Evolutionary conservation across 2,888 invertebrate genomes (phyloP), one percentile per base, ranked within the genome.

Genomic region (Ashinkailepas kermadecensis): DNA sequence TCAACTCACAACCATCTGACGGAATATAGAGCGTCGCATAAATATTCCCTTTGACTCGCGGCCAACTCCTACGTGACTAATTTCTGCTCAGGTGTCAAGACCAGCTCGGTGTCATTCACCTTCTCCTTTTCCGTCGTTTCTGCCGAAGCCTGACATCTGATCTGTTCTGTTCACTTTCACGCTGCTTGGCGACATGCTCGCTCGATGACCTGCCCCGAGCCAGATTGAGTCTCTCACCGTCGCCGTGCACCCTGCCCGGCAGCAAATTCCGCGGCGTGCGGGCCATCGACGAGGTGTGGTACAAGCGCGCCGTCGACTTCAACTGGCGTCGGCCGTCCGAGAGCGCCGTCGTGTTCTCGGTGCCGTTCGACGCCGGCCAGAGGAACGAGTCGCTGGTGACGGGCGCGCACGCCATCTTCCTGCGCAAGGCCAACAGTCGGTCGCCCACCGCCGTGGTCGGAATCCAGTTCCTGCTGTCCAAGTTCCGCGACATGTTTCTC

Each of bases 401-500:
- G 64, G 96, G 95, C n/a, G 95, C 95, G 0, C 95, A 95, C 87
- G 96, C 96, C 0, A 93, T 96, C 80, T 96, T 95, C 86, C 92
- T 95, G 54, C 94, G 95, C 86, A 92, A 92, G 83, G 91, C 93
- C 84, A 93, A 94, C 0, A 93, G 95, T 86, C 90, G 93, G 85
- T 95, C 95, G 0, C 94, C 95, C 0, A 95, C 94, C 0, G 96
- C 95, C 0, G 96, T 96, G 7, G 95, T 96, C n/a, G 96, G 96
- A 0, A 87, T 96, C 59, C 95, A 95, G 86, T 95, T 95, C 88
- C 93, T 93, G 85, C 92, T 96, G 86, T 92, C 93, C 11, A 93
- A 93, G 0, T 90, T 96, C 84, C 92, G 94, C 2, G 91, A 92
- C 81, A 94, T 94, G 88, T 96, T 96, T 87, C 90, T 94, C 85